Conservation (phyloP, 2,113 vertebrate genomes). For the Alces alces region DNA sequence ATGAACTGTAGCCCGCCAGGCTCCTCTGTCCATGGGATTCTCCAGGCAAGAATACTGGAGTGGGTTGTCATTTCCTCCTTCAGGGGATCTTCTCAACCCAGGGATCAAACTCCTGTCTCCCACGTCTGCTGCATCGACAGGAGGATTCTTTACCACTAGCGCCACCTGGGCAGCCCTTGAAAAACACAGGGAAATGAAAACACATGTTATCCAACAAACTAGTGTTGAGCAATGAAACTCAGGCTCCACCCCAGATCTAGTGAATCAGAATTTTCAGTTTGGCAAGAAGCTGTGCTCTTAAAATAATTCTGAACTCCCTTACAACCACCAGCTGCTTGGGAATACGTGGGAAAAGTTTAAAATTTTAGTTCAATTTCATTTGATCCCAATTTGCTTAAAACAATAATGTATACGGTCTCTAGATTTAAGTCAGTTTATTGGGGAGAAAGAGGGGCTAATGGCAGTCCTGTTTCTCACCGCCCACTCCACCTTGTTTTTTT, state of each 20-base stretch:
- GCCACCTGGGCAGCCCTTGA: background rate
- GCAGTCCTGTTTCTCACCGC: background rate
- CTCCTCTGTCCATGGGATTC: background rate
- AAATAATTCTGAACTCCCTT: background rate
- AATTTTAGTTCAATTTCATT: background rate
- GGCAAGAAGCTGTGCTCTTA: background rate
- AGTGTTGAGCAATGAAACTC: background rate
- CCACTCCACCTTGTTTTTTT: background rate
- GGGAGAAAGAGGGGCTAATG: no score
- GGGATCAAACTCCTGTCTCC: background rate
- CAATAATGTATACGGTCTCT: background rate
- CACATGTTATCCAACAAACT: no score
- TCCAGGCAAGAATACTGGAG: background rate
- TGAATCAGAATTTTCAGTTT: background rate
- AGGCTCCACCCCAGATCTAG: background rate
- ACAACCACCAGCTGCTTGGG: background rate
- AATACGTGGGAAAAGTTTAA: background rate
- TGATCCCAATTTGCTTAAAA: background rate
- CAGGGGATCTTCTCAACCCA: background rate
- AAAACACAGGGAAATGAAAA: background rate
- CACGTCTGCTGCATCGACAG: background rate
- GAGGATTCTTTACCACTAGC: background rate
- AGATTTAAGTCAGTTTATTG: background rate
- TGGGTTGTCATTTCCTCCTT: background rate
- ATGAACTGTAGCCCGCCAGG: background rate